Evolutionary conservation across 2,113 vertebrate genomes (phyloP).

Genomic region (Corvus cornix): DNA sequence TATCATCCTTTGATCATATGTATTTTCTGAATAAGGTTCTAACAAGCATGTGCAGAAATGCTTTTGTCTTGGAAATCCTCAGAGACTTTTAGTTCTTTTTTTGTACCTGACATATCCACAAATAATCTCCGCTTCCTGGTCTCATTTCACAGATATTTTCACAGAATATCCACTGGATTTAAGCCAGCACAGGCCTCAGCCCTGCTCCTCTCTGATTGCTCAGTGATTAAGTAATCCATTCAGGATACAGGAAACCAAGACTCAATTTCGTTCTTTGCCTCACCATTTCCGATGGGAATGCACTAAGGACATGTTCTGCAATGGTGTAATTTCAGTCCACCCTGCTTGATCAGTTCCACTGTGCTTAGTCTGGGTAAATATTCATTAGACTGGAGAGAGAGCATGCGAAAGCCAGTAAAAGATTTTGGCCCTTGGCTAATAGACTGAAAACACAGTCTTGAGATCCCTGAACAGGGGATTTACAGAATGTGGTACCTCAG

Average conservation of each 20-base stretch:
- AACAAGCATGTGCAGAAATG: not conserved
- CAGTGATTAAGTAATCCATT: not conserved
- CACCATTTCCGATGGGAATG: not conserved
- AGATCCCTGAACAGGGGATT: not conserved
- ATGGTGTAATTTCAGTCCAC: not conserved
- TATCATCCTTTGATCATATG: not conserved
- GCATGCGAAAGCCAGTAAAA: not conserved
- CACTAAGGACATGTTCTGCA: not conserved
- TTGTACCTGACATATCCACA: not conserved
- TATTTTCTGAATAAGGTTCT: not conserved
- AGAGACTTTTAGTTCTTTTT: not conserved
- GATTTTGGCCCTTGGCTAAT: not conserved
- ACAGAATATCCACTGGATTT: not conserved
- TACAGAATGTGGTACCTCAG: not conserved
- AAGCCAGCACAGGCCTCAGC: not conserved
- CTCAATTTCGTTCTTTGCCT: not conserved
- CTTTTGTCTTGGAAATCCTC: not conserved
- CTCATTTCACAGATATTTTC: not conserved
- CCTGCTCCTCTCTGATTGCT: not conserved
- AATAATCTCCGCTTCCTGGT: not conserved
- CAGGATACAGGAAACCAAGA: not conserved
- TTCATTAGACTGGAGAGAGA: not conserved
- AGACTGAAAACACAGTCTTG: not conserved
- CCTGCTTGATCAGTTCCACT: not conserved
- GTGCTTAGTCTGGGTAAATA: not conserved